Conservation (phyloP, 2,113 vertebrate species). For the Gymnarchus niloticus region DNA sequence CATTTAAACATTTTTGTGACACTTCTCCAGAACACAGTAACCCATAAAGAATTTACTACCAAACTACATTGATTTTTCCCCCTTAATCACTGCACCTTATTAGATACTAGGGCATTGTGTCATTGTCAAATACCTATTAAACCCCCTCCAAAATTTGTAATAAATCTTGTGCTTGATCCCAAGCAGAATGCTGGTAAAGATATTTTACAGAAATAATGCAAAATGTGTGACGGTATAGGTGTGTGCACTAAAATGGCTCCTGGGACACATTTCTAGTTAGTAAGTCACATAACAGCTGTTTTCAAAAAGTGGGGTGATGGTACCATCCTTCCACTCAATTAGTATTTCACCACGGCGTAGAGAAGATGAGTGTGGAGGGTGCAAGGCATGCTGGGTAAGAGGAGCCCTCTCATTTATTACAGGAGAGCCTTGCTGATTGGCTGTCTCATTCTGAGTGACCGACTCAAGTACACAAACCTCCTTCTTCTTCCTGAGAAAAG, state of each 20-base stretch:
- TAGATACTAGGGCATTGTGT: not conserved
- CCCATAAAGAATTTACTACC: not conserved
- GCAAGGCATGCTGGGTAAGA: conserved; percentile 55
- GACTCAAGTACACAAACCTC: conserved; percentile 67
- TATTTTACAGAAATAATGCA: no score
- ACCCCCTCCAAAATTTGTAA: not conserved
- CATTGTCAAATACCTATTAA: not conserved
- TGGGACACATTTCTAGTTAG: conserved; percentile 12
- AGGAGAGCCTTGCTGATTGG: conserved; percentile 56
- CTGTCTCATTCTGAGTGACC: conserved; percentile 45
- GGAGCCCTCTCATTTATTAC: conserved; percentile 53
- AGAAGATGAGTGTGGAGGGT: conserved; percentile 57
- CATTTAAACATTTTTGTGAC: not conserved
- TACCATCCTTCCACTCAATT: conserved; percentile 78
- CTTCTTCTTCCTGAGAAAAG: conserved; percentile 63
- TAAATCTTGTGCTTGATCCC: not conserved
- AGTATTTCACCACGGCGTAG: conserved; percentile 70
- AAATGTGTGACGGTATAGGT: not conserved
- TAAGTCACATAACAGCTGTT: conserved; percentile 40
- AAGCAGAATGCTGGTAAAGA: not conserved
- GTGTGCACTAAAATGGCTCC: not conserved
- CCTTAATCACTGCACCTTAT: not conserved
- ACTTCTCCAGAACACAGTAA: not conserved
- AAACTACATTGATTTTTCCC: not conserved
- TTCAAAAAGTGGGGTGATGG: conserved; percentile 73